phyloP scores from a whole-genome alignment of 2,113 vertebrate species.

The Brachionichthys hirsutus region DNA sequence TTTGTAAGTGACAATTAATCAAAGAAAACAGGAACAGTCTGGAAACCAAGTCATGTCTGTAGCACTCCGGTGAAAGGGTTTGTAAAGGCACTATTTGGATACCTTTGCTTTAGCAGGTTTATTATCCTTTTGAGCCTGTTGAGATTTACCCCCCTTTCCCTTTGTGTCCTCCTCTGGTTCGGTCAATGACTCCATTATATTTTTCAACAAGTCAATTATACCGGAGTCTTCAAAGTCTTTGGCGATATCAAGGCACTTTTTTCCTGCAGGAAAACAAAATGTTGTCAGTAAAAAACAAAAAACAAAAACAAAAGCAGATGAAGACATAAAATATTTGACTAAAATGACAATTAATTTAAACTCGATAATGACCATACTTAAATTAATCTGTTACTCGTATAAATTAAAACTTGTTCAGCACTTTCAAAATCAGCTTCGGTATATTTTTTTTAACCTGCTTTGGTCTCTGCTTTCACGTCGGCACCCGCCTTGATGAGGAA shows the following conservation, averaged over 20 bases:
- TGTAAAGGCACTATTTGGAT: neutral
- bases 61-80: too few species aligned
- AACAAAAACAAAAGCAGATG: too few species aligned
- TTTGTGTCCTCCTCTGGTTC: slow-evolving; percentile 56
- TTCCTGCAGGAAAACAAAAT: slow-evolving; percentile 73
- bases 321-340: neutral
- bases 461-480: slow-evolving; percentile 78
- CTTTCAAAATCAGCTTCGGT: too few species aligned
- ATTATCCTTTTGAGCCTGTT: too few species aligned
- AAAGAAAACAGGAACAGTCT: too few species aligned
- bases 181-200: slow-evolving; percentile 69
- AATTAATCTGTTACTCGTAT: too few species aligned
- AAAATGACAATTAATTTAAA: neutral
- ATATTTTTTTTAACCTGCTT: slow-evolving; percentile 75
- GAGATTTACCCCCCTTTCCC: slow-evolving; percentile 48
- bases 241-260: slow-evolving; percentile 84
- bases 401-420: too few species aligned
- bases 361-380: too few species aligned
- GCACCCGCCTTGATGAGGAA: slow-evolving; percentile 85
- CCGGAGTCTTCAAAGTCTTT: slow-evolving; percentile 78
- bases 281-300: neutral
- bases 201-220: slow-evolving; percentile 82
- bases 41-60: too few species aligned
- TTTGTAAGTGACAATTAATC: too few species aligned
- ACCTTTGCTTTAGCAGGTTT: slow-evolving; percentile 71